Base-by-base conservation (phyloP, 2,797 vertebrate species). In the Muscicapa comitata region DNA sequence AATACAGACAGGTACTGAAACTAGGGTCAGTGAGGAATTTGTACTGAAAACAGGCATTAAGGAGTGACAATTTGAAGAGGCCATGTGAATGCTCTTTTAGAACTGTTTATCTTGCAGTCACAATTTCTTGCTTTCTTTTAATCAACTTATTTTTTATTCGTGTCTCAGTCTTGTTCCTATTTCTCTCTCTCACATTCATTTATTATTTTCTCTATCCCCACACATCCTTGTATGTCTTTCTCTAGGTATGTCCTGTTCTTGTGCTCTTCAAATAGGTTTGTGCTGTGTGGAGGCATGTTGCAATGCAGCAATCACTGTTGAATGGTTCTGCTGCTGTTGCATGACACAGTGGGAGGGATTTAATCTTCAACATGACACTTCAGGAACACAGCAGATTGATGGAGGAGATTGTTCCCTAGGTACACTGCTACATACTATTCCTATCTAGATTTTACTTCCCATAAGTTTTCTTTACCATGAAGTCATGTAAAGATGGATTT, bases 401-500 rank as follows among this genome's bases (percentile, higher is more conserved):
- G 59, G 31, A 91, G 54, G 14, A 83, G 47, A 78, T 79, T 81
- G 17, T 53, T 88, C 33, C 63, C 42, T 26, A 81, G 38, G 77
- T 70, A 70, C 0, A 0, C 73, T 84, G 53, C 43, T 54, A 83
- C 35, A 11, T 13, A 14, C 9, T 74, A 14, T 63, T 83, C 38
- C 33, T 71, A 18, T 72, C 57, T 53, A 53, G 43, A 33, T 73
- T 92, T 88, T 71, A 76, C 73, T 93, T 74, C 55, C 47, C 0
- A 0, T 72, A 73, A 58, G 25, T 77, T 93, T 95, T n/a, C 72
- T 93, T 85, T 78, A 33, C 67, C n/a, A 78, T 38, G 5, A 85
- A 88, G 53, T 37, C 17, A 84, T 68, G 72, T 91, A 93, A 95
- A 94, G 70, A 88, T 3, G 35, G 75, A 88, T 83, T 86, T 91